Evolutionary conservation across 1,140 invertebrate genomes (phyloP), one percentile per base, ranked within the genome.

Genomic region (Sweltsa coloradensis): DNA sequence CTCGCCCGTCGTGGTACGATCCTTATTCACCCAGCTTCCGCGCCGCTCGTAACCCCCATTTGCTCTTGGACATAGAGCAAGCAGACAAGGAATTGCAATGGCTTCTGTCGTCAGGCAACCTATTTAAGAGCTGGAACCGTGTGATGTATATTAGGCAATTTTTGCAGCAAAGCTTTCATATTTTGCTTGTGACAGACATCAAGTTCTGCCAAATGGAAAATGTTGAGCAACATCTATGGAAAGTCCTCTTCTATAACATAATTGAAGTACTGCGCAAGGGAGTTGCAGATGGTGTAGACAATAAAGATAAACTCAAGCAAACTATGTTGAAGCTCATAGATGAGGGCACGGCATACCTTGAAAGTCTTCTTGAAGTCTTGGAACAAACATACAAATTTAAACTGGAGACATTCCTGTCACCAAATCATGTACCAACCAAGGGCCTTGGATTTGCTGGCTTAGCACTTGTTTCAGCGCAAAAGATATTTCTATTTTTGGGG

Each of bases 171-270:
- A 76, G 78, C 24, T 78, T 90, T 37, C 73, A 81, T 57, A 78
- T 74, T 46, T 66, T 94, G 3, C 67, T 95, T 1, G 65, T 83
- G 51, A 76, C 79, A 14, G 88, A 94, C 65, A 74, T 92, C 9
- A 89, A 89, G 60, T 89, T 91, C 59, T 89, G 88, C 55, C 82
- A 89, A 58, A 72, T 80, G 26, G 85, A 91, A 60, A 91, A 93
- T 62, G 76, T 92, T 5, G 91, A 95, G 58, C 82, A 89, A 57
- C 78, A 85, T 59, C 79, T 95, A 60, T 95, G 91, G 91, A 93
- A 93, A 63, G 76, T 90, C 47, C 68, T 89, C 0, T 95, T 88
- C 64, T 88, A 95, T 59, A 89, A 90, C 61, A 79, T 93, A 23
- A 91, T 94, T 51, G 89, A 94, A 65, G 71, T 82, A 44, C 66